These are phyloP conservation scores for Ceyx melanurus DNA, from an alignment of 2,113 vertebrate species.

Conservation along the genomic window DNA sequence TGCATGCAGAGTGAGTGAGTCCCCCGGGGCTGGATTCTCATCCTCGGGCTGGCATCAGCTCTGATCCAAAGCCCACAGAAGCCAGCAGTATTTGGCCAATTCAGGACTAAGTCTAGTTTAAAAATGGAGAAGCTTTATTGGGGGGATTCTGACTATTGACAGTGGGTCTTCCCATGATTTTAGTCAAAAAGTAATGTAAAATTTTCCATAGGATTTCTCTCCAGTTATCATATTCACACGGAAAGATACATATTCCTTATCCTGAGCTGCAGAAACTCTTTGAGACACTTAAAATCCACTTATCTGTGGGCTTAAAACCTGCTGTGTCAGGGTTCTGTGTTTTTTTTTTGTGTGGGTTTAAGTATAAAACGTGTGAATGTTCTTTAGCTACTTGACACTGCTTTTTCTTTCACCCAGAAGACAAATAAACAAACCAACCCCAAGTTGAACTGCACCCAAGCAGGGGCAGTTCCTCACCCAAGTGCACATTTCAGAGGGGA, in stretches of 20 bases:
- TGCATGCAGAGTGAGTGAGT: not conserved
- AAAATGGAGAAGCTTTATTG: not conserved
- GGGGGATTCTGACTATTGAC: not conserved
- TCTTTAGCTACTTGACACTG: not conserved
- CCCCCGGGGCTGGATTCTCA: not conserved
- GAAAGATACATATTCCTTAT: not conserved
- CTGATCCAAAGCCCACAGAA: not conserved
- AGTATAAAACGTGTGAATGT: not conserved
- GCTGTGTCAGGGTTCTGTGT: not conserved
- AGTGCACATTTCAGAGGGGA: conserved; percentile 9
- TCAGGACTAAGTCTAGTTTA: not conserved
- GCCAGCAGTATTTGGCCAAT: not conserved
- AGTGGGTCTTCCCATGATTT: not conserved
- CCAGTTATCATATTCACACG: not conserved
- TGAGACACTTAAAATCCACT: not conserved
- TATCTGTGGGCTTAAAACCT: not conserved
- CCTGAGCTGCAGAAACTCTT: not conserved
- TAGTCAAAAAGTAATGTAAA: not conserved
- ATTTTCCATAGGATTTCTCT: not conserved
- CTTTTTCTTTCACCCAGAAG: conserved; percentile 12
- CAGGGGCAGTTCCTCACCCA: not conserved
- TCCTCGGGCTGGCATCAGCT: no score
- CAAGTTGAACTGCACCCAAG: not conserved
- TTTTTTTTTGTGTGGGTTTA: not conserved
- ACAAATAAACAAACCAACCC: conserved; percentile 39